Evolutionary conservation across 2,888 invertebrate genomes (phyloP), one percentile per base, ranked within the genome.

Genomic region (Spatulosminthurus flaviceps): DNA sequence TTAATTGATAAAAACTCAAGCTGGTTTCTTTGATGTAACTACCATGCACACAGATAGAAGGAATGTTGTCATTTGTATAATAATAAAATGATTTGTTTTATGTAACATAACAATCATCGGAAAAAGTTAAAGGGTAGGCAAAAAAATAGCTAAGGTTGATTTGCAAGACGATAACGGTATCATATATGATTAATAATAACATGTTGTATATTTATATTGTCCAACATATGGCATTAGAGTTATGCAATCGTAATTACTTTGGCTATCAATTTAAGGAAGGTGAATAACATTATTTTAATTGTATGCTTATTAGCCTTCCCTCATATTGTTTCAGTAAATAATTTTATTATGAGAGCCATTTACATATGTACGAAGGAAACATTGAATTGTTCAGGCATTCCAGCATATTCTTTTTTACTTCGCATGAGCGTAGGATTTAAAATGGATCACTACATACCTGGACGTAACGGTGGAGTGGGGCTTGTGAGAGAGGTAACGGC

Each of bases 381-480:
- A n/a, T n/a, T n/a, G n/a, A n/a, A n/a, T n/a, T n/a, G n/a, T n/a
- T n/a, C n/a, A n/a, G n/a, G n/a, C n/a, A n/a, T n/a, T n/a, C n/a
- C n/a, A n/a, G n/a, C n/a, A n/a, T n/a, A n/a, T n/a, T n/a, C n/a
- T n/a, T n/a, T n/a, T n/a, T n/a, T n/a, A n/a, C n/a, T n/a, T n/a
- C n/a, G n/a, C n/a, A n/a, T n/a, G n/a, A n/a, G n/a, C n/a, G 16
- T 51, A 51, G 5, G 51, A 51, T 51, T 11, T 51, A 51, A 41
- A 51, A 19, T 51, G 16, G 2, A 9, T 19, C 5, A 11, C 2
- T 19, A n/a, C 66, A 61, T 80, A 85, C 85, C 84, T 81, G 83
- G 83, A 73, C 84, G 66, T n/a, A 83, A 79, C 24, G 84, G 84
- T 29, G 84, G 83, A 22, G 84, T 84, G 24, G 83, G 84, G 26